Evolutionary conservation across 2,888 invertebrate species (phyloP).

Genomic region (Parascotia fuliginaria): DNA sequence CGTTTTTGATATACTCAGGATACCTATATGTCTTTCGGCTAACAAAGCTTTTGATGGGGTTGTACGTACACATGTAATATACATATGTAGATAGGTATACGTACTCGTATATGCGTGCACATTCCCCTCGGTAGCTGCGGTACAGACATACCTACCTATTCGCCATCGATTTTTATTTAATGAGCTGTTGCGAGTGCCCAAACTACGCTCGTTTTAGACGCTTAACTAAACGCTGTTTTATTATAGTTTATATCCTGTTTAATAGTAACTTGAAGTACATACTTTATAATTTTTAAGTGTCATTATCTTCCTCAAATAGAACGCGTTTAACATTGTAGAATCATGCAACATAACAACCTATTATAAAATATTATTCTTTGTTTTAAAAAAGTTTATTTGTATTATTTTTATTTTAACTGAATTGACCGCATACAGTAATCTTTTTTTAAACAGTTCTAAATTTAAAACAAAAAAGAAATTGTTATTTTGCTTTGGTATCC

Average conservation of each 20-base stretch:
- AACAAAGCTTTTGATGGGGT: conserved; percentile 9
- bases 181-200: neutral
- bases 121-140: conserved; percentile 8
- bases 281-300: too few species aligned
- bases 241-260: neutral
- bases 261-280: too few species aligned
- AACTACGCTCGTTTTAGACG: neutral
- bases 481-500: too few species aligned
- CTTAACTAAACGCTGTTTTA: neutral
- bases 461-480: too few species aligned
- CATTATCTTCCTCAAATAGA: too few species aligned
- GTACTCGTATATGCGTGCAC: neutral
- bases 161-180: conserved; percentile 17
- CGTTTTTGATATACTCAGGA: neutral
- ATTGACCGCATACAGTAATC: too few species aligned
- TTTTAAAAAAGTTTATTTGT: too few species aligned
- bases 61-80: conserved; percentile 1
- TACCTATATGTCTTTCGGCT: neutral
- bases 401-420: too few species aligned
- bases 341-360: too few species aligned
- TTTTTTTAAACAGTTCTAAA: too few species aligned
- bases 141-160: conserved; percentile 2
- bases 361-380: too few species aligned
- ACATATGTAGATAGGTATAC: neutral
- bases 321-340: too few species aligned